Conservation (phyloP, 2,797 vertebrate genomes). For the Sebastes steindachneri region DNA sequence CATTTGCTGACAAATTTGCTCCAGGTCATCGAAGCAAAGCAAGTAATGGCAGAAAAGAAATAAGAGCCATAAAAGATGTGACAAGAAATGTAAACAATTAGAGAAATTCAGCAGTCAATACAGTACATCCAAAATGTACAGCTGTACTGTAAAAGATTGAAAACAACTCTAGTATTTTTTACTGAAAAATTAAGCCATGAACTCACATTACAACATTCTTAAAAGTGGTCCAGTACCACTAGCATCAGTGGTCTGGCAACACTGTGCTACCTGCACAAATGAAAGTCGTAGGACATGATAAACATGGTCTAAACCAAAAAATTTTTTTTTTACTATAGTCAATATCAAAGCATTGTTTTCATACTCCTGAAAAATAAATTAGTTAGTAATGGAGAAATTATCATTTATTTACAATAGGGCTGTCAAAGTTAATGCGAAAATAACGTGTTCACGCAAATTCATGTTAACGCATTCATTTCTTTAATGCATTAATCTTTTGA, state of each 20-base stretch:
- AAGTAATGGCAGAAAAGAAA: not conserved
- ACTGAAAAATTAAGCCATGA: not conserved
- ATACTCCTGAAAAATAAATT: constrained; percentile 25
- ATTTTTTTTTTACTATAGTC: too few relatives aligned
- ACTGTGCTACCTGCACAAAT: not conserved
- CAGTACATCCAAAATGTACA: not conserved
- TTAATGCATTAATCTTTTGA: too few relatives aligned
- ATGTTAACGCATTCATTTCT: too few relatives aligned
- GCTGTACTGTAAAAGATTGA: not conserved
- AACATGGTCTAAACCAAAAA: not conserved
- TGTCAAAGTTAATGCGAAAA: too few relatives aligned
- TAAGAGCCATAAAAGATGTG: not conserved
- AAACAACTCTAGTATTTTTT: not conserved
- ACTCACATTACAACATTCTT: not conserved
- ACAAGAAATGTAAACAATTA: not conserved
- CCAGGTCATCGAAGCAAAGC: not conserved
- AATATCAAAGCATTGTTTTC: not conserved
- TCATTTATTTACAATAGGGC: constrained; percentile 23
- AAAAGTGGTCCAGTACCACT: not conserved
- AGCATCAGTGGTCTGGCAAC: not conserved
- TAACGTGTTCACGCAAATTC: too few relatives aligned
- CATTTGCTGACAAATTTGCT: not conserved
- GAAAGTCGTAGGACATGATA: not conserved
- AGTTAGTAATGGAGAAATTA: constrained; percentile 9
- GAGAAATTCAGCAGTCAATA: not conserved